Conservation (phyloP, 2,113 vertebrate species). For the Xenopus borealis region DNA sequence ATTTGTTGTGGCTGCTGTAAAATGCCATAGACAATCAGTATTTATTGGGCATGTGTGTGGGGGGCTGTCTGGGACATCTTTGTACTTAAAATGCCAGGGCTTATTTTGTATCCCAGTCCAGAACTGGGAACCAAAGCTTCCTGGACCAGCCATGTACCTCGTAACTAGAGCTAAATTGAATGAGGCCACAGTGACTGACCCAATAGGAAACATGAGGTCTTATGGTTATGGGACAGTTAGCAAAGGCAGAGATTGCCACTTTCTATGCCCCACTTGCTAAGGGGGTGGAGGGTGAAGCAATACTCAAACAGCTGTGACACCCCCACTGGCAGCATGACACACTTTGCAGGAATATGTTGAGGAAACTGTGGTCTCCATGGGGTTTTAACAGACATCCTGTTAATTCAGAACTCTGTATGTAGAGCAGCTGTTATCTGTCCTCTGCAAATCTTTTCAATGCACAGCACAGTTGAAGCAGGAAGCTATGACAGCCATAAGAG, state of each 20-base stretch:
- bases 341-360: conserved; percentile 14
- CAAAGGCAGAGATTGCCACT: neutral
- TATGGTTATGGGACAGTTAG: too few relatives aligned
- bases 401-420: conserved; percentile 1
- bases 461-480: neutral
- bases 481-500: neutral
- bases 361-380: conserved; percentile 21
- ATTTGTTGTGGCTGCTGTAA: too few relatives aligned
- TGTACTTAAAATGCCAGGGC: too few relatives aligned
- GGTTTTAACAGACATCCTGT: conserved; percentile 36
- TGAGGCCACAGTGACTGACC: too few relatives aligned
- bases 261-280: neutral
- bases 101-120: too few relatives aligned
- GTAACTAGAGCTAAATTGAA: too few relatives aligned
- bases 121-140: too few relatives aligned
- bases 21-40: too few relatives aligned
- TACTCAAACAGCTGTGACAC: conserved; percentile 18
- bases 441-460: conserved; percentile 9
- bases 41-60: too few relatives aligned
- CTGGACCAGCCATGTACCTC: too few relatives aligned
- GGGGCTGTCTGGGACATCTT: too few relatives aligned
- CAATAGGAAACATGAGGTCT: too few relatives aligned
- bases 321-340: conserved; percentile 14
- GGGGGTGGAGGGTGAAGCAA: neutral
- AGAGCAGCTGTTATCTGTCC: conserved; percentile 14